A percentile compares a stretch with the other conserved stretches of the same genome.
These are phyloP conservation scores for Emydocephalus ijimae DNA, from an alignment of 2,113 vertebrate species.

Conservation along the genomic window DNA sequence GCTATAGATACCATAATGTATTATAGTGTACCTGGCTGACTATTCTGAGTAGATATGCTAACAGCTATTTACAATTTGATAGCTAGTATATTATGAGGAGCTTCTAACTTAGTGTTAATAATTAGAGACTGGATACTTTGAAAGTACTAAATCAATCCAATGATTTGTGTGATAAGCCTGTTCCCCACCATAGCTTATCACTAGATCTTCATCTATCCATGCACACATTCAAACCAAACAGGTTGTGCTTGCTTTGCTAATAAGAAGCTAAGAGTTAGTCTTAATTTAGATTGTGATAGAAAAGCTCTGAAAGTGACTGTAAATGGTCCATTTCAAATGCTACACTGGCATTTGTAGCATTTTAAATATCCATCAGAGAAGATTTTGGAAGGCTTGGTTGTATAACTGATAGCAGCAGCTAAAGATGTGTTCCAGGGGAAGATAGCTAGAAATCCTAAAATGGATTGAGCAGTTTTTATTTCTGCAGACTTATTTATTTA, in stretches of 20 bases:
- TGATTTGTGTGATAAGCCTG: neutral
- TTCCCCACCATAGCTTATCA: neutral
- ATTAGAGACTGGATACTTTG: neutral
- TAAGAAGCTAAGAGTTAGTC: neutral
- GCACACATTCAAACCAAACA: neutral
- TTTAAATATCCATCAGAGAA: neutral
- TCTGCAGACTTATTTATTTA: neutral
- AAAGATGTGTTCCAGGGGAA: neutral
- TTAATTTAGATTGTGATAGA: neutral
- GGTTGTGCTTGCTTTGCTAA: neutral
- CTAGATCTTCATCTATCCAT: neutral
- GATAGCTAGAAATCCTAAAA: neutral
- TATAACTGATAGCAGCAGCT: neutral
- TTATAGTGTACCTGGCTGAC: neutral
- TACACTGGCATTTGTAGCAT: neutral
- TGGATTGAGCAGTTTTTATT: neutral
- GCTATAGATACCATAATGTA: neutral
- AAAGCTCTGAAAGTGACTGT: neutral
- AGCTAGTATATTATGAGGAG: neutral
- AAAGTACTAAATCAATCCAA: neutral
- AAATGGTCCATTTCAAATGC: neutral
- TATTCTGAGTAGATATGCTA: neutral
- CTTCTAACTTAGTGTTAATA: neutral
- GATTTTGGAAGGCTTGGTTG: neutral
- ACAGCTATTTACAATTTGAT: neutral